phyloP scores from a whole-genome alignment of 2,888 invertebrate species.

The Lasiommata megera region DNA sequence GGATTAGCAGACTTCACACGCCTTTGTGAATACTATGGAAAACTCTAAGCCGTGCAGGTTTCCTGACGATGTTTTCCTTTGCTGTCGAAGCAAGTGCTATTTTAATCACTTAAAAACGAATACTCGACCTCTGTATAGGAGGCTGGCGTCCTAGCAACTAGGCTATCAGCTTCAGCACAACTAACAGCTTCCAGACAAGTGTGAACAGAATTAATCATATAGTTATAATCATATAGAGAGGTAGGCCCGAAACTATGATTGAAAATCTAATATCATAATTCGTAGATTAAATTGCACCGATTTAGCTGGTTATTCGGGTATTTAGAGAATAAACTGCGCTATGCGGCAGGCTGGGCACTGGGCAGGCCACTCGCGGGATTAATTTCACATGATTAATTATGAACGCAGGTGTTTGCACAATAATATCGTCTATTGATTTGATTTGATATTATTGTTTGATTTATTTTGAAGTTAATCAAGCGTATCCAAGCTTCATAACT shows the following conservation, averaged over 20 bases:
- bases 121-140: too few species aligned
- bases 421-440: constrained; percentile 5
- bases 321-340: background rate
- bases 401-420: background rate
- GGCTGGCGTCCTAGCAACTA: too few species aligned
- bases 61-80: too few species aligned
- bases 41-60: too few species aligned
- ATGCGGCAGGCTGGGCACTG: background rate
- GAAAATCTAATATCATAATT: constrained; percentile 7
- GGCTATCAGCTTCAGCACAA: too few species aligned
- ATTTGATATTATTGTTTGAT: background rate
- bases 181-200: too few species aligned
- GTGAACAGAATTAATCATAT: too few species aligned
- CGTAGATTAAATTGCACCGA: constrained; percentile 2
- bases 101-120: too few species aligned
- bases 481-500: too few species aligned
- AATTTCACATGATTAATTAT: constrained; percentile 8
- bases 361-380: background rate
- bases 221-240: background rate
- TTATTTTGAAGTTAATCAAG: background rate
- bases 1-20: too few species aligned
- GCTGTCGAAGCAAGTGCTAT: too few species aligned
- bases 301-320: background rate
- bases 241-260: background rate
- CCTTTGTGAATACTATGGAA: too few species aligned